phyloP scores from a whole-genome alignment of 2,888 invertebrate genomes.

The Anthrax anthrax region DNA sequence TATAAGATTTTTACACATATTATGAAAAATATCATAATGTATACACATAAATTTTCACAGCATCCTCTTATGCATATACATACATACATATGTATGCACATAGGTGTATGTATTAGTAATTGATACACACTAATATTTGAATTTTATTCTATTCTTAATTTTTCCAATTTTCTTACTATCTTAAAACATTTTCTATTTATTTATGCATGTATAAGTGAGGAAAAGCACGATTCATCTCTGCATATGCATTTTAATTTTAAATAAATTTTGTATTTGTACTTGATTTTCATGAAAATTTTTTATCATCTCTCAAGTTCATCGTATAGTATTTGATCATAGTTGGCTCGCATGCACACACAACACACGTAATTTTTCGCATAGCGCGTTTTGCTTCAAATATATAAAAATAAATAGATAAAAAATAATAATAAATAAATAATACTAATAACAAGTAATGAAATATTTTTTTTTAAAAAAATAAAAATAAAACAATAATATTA shows the following conservation, averaged over 20 bases:
- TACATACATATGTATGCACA: no score
- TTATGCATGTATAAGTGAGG: conserved; percentile 2
- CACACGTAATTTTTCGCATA: conserved; percentile 30
- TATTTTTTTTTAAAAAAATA: conserved; percentile 2
- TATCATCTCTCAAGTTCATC: conserved; percentile 18
- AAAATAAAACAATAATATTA: conserved; percentile 1
- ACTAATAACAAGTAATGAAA: background rate
- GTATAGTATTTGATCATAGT: conserved; percentile 24
- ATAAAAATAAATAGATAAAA: background rate
- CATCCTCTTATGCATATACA: no score
- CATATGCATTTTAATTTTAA: background rate
- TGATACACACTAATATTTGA: no score
- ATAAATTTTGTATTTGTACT: background rate
- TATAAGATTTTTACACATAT: no score
- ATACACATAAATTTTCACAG: no score
- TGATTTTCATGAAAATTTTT: conserved; percentile 11
- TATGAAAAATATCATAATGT: no score
- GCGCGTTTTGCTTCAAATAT: conserved; percentile 22
- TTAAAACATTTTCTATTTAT: no score
- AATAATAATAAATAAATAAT: conserved; percentile 3
- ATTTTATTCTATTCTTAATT: no score
- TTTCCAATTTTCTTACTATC: no score
- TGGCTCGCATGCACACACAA: conserved; percentile 33
- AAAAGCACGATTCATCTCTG: conserved; percentile 2
- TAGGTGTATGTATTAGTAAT: no score